Conservation (phyloP, 2,888 invertebrate species). For the Cloeon dipterum region DNA sequence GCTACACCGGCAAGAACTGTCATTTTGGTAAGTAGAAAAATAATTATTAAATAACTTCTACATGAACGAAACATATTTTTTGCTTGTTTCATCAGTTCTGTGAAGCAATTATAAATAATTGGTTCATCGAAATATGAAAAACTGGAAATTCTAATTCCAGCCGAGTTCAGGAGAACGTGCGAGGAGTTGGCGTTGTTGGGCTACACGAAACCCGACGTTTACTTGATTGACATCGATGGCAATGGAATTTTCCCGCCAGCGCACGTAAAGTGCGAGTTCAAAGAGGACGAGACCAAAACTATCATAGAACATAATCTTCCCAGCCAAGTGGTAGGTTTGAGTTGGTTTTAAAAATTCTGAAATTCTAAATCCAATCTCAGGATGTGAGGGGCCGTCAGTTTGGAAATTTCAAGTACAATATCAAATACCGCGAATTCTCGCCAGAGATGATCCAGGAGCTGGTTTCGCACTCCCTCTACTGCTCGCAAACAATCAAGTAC, state of each 20-base stretch:
- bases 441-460: conserved; percentile 79
- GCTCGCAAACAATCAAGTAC: conserved; percentile 72
- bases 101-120: background rate
- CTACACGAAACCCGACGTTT: conserved; percentile 73
- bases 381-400: conserved; percentile 61
- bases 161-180: conserved; percentile 74
- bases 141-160: conserved; percentile 22
- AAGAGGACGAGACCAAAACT: conserved; percentile 65
- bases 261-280: conserved; percentile 79
- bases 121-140: no score
- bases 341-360: no score
- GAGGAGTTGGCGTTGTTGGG: conserved; percentile 77
- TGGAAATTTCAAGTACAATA: conserved; percentile 60
- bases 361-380: conserved; percentile 16
- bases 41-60: background rate
- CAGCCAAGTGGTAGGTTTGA: conserved; percentile 45
- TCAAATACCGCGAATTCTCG: conserved; percentile 71
- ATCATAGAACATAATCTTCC: conserved; percentile 81
- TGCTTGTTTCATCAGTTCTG: background rate
- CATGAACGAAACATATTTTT: background rate
- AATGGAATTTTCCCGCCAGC: conserved; percentile 82
- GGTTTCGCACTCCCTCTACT: conserved; percentile 70
- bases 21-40: conserved; percentile 40
- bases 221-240: conserved; percentile 82
- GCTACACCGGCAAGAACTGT: conserved; percentile 82